Evolutionary conservation across 2,888 invertebrate species (phyloP), one percentile per base, ranked within the genome.

Genomic region (Zeuzera pyrina): DNA sequence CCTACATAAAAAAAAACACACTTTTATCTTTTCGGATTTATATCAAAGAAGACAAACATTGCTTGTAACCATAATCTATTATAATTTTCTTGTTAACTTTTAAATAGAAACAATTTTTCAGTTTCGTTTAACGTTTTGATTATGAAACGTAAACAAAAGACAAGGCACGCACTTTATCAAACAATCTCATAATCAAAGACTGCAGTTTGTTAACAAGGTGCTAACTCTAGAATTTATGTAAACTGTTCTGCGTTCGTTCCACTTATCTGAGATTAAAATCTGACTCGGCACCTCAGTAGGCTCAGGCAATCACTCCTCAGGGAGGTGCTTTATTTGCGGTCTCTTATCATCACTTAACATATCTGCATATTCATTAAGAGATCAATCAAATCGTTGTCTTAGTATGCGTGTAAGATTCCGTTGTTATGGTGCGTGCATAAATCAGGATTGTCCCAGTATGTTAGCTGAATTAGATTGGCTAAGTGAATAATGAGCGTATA

Each of bases 241-340:
- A 79, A 81, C 77, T 73, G 78, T 68, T 69, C 71, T 57, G 55
- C 57, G 62, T 65, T 57, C 65, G 57, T 54, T 54, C 58, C 59
- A 67, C 65, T 71, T 81, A 83, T 83, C 83, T 81, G 68, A 74
- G 81, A 83, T 83, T 81, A 77, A 83, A 79, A 83, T 83, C 81
- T 71, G 66, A 62, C 62, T 63, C 55, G 44, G 45, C n/a, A 39
- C 61, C 61, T 62, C 55, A 59, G 62, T 66, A 68, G 69, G 68
- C 70, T 59, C 55, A 56, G 61, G 57, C 70, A 71, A 79, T 79
- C 77, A 68, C 78, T 78, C 83, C 79, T 70, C 50, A 35, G 70
- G 77, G 83, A 78, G 53, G 47, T 50, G 64, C 57, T 60, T 68
- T 73, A 73, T 74, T 72, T 72, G 77, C 55, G 72, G 68, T 60